phyloP scores from a whole-genome alignment of 2,113 vertebrate species.

The Sclerurus mexicanus region DNA sequence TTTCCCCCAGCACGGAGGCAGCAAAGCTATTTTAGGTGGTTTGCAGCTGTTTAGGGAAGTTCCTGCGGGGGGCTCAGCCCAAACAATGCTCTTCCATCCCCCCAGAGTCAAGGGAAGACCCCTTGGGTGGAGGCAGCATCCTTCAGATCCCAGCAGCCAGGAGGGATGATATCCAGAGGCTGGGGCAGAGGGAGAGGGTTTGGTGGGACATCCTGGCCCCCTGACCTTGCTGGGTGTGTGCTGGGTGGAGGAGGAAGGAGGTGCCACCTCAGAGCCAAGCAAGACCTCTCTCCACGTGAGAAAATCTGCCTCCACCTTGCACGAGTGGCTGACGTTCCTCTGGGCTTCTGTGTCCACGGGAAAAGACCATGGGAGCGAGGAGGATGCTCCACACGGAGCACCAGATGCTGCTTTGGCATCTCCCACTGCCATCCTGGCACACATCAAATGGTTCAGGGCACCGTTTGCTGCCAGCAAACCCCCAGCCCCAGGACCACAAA shows the following conservation, averaged over 20 bases:
- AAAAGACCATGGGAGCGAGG: accelerated
- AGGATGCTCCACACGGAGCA: accelerated
- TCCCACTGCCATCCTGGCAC: neutral
- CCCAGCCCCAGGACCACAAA: accelerated
- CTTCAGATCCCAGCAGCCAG: neutral
- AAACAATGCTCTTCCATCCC: neutral
- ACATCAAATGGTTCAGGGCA: neutral
- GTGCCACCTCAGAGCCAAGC: neutral
- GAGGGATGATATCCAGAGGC: neutral
- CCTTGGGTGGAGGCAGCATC: accelerated
- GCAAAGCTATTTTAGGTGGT: neutral
- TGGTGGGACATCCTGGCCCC: neutral
- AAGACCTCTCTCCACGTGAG: neutral
- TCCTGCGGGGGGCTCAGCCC: neutral
- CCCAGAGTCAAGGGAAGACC: neutral
- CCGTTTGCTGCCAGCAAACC: neutral
- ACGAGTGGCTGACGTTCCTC: accelerated
- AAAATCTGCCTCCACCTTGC: neutral
- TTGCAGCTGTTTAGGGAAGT: neutral
- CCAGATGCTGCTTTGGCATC: neutral
- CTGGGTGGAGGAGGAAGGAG: neutral
- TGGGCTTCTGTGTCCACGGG: neutral
- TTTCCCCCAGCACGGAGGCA: neutral
- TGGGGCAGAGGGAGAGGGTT: neutral
- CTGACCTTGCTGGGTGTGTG: no score